phyloP scores from a whole-genome alignment of 2,888 invertebrate genomes.

The Tetragonisca angustula region DNA sequence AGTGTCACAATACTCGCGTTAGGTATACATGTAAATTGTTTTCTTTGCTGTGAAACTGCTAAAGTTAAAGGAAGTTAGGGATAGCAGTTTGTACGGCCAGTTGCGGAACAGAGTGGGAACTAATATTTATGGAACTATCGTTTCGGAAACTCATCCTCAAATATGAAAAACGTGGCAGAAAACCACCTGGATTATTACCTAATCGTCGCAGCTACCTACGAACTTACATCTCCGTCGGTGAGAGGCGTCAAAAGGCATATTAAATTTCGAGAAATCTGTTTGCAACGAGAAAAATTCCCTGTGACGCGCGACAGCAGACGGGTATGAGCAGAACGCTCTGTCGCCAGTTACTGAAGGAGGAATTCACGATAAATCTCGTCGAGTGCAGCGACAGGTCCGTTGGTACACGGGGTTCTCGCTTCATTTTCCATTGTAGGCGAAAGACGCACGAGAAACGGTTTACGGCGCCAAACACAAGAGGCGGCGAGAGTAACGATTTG shows the following conservation, averaged over 20 bases:
- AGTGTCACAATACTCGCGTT: no score
- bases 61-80: no score
- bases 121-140: no score
- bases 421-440: constrained; percentile 61
- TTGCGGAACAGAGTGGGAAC: no score
- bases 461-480: constrained; percentile 61
- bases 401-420: constrained; percentile 62
- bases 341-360: constrained; percentile 18
- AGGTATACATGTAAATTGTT: no score
- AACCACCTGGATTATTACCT: no score
- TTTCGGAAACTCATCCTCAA: background rate
- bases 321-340: constrained; percentile 19
- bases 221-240: background rate
- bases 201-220: background rate
- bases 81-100: no score
- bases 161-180: background rate
- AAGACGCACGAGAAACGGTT: constrained; percentile 70
- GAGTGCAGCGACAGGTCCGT: constrained; percentile 51
- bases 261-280: constrained; percentile 41
- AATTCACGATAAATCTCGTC: constrained; percentile 67
- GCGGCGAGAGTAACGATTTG: constrained; percentile 68
- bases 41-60: no score
- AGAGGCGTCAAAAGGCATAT: constrained; percentile 21
- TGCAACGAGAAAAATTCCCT: constrained; percentile 32
- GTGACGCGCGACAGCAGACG: background rate